Conservation (phyloP, 1,140 invertebrate species). For the Coenobita brevimanus region DNA sequence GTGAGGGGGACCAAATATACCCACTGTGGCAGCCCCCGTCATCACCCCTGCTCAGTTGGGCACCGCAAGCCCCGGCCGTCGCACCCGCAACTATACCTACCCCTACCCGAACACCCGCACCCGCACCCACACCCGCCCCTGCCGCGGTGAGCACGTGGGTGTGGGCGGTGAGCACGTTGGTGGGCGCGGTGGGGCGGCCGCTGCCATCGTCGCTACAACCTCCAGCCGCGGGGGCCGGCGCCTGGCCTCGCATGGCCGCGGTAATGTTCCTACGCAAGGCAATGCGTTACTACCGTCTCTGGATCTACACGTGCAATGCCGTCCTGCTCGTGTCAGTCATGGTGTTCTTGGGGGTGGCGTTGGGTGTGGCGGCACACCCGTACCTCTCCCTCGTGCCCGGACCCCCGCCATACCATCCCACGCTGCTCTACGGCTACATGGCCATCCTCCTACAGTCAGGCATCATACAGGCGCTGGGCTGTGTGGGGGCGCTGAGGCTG, state of each 20-base stretch:
- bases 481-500: slow-evolving; percentile 84
- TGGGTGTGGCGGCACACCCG: slow-evolving; percentile 79
- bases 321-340: slow-evolving; percentile 86
- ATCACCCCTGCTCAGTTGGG: not conserved
- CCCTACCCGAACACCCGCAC: not conserved
- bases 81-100: not conserved
- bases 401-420: slow-evolving; percentile 81
- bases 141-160: not conserved
- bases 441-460: slow-evolving; percentile 82
- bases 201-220: slow-evolving; percentile 38
- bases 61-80: slow-evolving; percentile 18
- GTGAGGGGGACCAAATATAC: slow-evolving; percentile 52
- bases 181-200: slow-evolving; percentile 25
- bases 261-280: slow-evolving; percentile 73
- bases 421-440: slow-evolving; percentile 88
- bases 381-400: slow-evolving; percentile 73
- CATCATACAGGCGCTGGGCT: slow-evolving; percentile 81
- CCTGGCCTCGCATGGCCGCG: slow-evolving; percentile 66
- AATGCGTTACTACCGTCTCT: slow-evolving; percentile 87
- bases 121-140: not conserved
- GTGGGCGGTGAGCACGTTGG: not conserved
- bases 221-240: slow-evolving; percentile 55
- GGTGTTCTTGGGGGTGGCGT: slow-evolving; percentile 85
- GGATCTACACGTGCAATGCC: slow-evolving; percentile 94
- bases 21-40: not conserved